Conservation (phyloP, 2,888 invertebrate genomes). For the Urechis unicinctus region DNA sequence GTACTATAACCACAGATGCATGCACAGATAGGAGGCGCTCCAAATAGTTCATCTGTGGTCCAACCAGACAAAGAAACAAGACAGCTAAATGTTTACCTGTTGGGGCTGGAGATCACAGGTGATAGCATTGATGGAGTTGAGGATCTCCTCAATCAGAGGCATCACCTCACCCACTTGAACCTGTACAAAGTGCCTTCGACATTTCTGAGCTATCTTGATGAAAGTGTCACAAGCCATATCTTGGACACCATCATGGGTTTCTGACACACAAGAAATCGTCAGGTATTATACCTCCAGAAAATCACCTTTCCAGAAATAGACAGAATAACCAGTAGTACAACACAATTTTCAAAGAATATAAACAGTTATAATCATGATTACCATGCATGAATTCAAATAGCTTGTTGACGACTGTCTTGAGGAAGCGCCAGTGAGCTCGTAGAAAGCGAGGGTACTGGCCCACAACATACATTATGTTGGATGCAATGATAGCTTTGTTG, state of each 20-base stretch:
- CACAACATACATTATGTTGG: conserved; percentile 99
- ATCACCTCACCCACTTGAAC: conserved; percentile 91
- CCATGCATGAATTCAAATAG: conserved; percentile 99
- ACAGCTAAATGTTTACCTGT: conserved; percentile 61
- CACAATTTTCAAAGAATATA: neutral
- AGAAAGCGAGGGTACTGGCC: conserved; percentile 98
- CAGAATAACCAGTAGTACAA: neutral
- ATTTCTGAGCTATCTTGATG: conserved; percentile 98
- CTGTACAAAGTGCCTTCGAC: conserved; percentile 92
- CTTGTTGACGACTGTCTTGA: conserved; percentile 99
- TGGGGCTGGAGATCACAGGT: conserved; percentile 98
- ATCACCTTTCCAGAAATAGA: neutral
- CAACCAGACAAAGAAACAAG: neutral
- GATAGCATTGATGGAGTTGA: conserved; percentile 90
- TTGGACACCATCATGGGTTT: conserved; percentile 99
- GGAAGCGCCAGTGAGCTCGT: conserved; percentile 98
- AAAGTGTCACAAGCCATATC: conserved; percentile 99
- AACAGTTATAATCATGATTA: conserved; percentile 26
- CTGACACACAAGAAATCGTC: conserved; percentile 54
- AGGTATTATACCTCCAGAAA: neutral
- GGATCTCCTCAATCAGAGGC: conserved; percentile 98
- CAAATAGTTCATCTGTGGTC: no score
- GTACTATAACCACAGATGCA: no score
- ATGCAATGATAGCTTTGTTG: conserved; percentile 99
- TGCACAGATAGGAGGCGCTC: no score